Evolutionary conservation across 64 coral and sea anemone species (phyloP), one percentile per base, ranked within the genome.

Genomic region (Catalaphyllia jardinei): DNA sequence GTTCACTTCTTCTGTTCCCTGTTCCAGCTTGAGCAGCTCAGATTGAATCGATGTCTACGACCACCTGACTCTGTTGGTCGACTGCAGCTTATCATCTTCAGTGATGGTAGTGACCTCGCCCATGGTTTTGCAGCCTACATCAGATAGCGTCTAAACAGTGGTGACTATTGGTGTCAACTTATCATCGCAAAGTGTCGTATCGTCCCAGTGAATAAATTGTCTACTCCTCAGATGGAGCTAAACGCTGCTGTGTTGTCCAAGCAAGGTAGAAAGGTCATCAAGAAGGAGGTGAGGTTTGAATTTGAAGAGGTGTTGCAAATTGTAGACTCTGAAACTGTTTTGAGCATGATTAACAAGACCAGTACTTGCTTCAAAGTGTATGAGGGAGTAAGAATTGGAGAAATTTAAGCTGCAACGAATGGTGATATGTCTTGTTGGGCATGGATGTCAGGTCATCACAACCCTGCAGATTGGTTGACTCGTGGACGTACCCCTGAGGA

Each of bases 101-200:
- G 88, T 62, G 89, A 94, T 55, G 93, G 93, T 31, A 94, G 93
- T 76, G 82, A 94, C 38, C 42, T 94, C 28, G 88, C 89, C 20
- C 82, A 95, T 69, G 93, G 88, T 24, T 95, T 91, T 80, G 83
- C 65, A 87, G 88, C 83, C 60, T 95, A 91, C 42, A 76, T 82
- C 88, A 87, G 93, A 39, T 91, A 89, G 93, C 76, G 18, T 39
- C 22, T 91, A 62, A 31, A 95, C 31, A 77, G 71, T 35, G 89
- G 81, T 28, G 31, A 71, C 12, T 88, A 81, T 39, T 74, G 39
- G 46, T 95, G 93, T 88, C 83, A 65, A 86, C 86, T 95, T 39
- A 84, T 95, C 64, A 77, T 91, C 85, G 89, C 89, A 74, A 95
- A 95, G 71, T 86, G 83, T 95, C 83, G 82, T 11, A 88, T 88